phyloP scores from a whole-genome alignment of 2,113 vertebrate genomes.

The Limnothrissa miodon region DNA sequence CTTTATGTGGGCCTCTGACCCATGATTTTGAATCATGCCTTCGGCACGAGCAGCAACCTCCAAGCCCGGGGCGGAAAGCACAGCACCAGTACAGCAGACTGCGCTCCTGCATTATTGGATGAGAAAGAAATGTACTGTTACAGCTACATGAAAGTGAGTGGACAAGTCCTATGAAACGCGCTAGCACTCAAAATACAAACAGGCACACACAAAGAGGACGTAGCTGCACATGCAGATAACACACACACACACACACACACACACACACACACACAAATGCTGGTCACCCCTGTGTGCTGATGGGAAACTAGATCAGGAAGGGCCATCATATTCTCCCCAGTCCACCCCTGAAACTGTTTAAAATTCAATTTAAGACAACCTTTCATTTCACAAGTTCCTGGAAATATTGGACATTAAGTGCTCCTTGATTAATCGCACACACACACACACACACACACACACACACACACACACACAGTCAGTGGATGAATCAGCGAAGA shows the following conservation, averaged over 20 bases:
- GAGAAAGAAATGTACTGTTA: not conserved
- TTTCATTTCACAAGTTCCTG: slow-evolving; percentile 35
- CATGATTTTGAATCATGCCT: too few relatives aligned
- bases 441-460: slow-evolving; percentile 11
- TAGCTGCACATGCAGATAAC: too few relatives aligned
- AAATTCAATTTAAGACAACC: slow-evolving; percentile 36
- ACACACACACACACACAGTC: slow-evolving; percentile 8
- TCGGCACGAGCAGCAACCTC: too few relatives aligned
- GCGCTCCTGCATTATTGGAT: not conserved
- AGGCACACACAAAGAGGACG: not conserved
- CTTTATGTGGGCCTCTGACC: too few relatives aligned
- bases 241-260: slow-evolving; percentile 16
- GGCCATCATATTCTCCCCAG: not conserved
- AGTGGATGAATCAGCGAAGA: slow-evolving; percentile 24
- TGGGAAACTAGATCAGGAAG: not conserved
- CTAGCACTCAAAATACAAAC: not conserved
- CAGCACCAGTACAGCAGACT: not conserved
- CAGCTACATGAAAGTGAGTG: not conserved
- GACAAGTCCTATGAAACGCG: not conserved
- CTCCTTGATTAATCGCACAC: not conserved
- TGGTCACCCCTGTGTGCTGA: slow-evolving; percentile 26
- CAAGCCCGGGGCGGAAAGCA: too few relatives aligned
- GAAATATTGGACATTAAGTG: slow-evolving; percentile 1
- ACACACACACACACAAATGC: slow-evolving; percentile 44
- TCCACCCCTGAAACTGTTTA: not conserved